Base-by-base conservation (phyloP, 2,888 invertebrate genomes). In the Drosophila kanekoi region DNA sequence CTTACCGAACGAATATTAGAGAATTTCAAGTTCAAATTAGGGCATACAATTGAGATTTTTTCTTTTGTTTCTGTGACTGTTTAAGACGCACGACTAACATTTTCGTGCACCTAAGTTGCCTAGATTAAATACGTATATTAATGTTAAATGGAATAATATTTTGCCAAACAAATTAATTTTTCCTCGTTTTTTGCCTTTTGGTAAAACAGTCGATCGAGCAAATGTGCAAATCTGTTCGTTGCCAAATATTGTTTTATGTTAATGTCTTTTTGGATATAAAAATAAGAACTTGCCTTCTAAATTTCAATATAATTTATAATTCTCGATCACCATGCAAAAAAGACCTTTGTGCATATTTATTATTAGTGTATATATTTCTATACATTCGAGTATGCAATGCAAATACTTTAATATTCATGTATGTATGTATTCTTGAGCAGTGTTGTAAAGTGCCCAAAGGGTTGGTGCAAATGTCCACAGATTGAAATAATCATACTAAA, bases 391-490 rank as follows among this genome's bases (percentile, higher is more conserved):
- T 41, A 41, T 2, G 6, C 10, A 41, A 41, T 2, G 6, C 10
- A 41, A 10, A 41, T 41, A 11, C 14, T 16, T 41, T 16, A 41
- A 20, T 18, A 43, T 8, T 13, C 20, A 10, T 40, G 45, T 14
- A 48, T 33, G 33, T 11, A 20, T n/a, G n/a, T 20, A 18, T 32
- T 41, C 28, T 54, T 54, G 43, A 54, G 53, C 43, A 18, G 18
- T 20, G 33, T 33, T 14, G 14, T 10, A 54, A 44, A 33, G 11
- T 47, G 11, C 18, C 6, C 4, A 10, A 14, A 16, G 6, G 5
- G 1, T 6, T 23, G 0, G 0, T 6, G 23, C 23, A 23, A 28
- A 28, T 28, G 28, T 28, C 28, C 28, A 2, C 8, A 28, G 28
- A 28, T 28, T 8, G 0, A 28, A 28, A 8, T 28, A 28, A 28